These are phyloP conservation scores for Neosilurus hyrtlii DNA, from an alignment of 2,797 vertebrate species.

Conservation along the genomic window DNA sequence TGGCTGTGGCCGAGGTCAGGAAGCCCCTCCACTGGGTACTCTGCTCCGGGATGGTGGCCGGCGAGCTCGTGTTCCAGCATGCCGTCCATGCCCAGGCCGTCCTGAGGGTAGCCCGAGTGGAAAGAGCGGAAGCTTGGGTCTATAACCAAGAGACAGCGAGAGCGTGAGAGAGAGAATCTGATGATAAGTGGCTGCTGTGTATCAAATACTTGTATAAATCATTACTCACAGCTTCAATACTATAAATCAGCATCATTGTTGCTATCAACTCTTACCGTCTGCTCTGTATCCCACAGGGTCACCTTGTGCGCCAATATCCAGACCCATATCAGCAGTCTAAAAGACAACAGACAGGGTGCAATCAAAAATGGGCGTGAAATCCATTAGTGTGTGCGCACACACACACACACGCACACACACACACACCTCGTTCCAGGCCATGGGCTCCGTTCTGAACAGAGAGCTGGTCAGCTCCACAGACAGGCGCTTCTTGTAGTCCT, in stretches of 20 bases:
- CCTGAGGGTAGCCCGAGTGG: conserved; percentile 93
- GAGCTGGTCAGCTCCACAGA: conserved; percentile 97
- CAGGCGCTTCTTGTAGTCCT: conserved; percentile 97
- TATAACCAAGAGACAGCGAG: conserved; percentile 52
- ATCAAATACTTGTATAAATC: not conserved
- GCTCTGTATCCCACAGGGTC: conserved; percentile 94
- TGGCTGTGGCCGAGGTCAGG: conserved; percentile 96
- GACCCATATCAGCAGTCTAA: conserved; percentile 91
- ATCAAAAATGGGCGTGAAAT: not conserved
- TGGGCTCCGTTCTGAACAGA: conserved; percentile 94
- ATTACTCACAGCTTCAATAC: not conserved
- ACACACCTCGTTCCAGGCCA: conserved; percentile 95
- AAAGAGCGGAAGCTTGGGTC: conserved; percentile 93
- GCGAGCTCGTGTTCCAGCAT: conserved; percentile 97
- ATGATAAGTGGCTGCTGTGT: not conserved
- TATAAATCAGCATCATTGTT: not conserved
- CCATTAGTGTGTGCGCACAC: too few species aligned
- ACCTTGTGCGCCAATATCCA: conserved; percentile 93
- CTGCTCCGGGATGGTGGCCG: conserved; percentile 92
- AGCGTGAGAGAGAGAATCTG: not conserved
- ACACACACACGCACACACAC: too few species aligned
- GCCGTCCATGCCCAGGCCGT: conserved; percentile 91
- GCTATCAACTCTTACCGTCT: conserved; percentile 78
- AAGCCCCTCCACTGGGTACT: conserved; percentile 94
- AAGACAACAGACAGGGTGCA: not conserved